phyloP scores from a whole-genome alignment of 2,888 invertebrate species.

The Leucoma salicis region DNA sequence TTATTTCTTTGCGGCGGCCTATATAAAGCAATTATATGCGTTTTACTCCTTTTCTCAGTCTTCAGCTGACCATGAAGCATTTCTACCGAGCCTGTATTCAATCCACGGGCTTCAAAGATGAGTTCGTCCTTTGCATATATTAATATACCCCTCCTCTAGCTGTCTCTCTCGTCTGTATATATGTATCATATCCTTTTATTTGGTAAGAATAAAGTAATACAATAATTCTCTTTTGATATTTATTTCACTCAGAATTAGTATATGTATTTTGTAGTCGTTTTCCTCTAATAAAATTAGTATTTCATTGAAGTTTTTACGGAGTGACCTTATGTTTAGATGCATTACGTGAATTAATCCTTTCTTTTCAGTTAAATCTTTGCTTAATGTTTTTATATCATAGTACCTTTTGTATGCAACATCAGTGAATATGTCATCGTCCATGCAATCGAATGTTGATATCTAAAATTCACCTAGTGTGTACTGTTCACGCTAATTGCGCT shows the following conservation, averaged over 20 bases:
- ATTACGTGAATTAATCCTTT: not conserved
- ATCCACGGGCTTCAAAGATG: not conserved
- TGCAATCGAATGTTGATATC: conserved; percentile 4
- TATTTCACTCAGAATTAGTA: not conserved
- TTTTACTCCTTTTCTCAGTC: not conserved
- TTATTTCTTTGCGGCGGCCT: conserved; percentile 10
- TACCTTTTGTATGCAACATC: not conserved
- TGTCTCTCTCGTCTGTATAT: not conserved
- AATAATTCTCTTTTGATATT: conserved; percentile 1
- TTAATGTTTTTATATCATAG: not conserved
- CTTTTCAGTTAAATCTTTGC: not conserved
- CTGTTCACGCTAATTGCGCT: too few relatives aligned
- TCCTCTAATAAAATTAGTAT: not conserved
- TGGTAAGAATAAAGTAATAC: not conserved
- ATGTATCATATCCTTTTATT: not conserved
- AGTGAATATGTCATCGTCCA: not conserved
- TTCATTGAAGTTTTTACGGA: conserved; percentile 4
- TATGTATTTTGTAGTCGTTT: not conserved
- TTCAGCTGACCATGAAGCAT: not conserved
- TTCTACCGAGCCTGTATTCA: not conserved
- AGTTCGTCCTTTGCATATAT: not conserved
- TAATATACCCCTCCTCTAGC: conserved; percentile 2
- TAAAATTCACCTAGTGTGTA: not conserved
- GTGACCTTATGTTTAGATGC: conserved; percentile 2
- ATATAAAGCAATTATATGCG: conserved; percentile 9